Evolutionary conservation across 2,797 vertebrate species (phyloP), one percentile per base, ranked within the genome.

Genomic region (Premnoplex brunnescens): DNA sequence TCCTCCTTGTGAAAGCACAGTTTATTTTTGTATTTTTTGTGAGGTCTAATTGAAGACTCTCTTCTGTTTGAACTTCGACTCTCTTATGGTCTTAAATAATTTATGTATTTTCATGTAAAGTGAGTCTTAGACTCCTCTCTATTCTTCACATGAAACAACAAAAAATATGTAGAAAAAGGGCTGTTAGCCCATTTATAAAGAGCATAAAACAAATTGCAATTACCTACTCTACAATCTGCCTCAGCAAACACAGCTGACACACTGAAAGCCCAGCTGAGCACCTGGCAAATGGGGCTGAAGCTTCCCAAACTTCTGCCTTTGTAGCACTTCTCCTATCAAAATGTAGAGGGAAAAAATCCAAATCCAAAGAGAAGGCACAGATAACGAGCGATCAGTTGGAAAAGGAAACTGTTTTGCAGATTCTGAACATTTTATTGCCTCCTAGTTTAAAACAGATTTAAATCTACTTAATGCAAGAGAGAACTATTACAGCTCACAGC

Each of bases 1-100:
- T 39, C n/a, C 63, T 52, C 62, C 27, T 23, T 30, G 21, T 0
- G 0, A 44, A 82, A 89, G 56, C 4, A 58, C 2, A 12, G 1
- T 22, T 79, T 49, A 23, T 67, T 67, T 74, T 58, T 54, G 3
- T n/a, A 13, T 23, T 55, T 91, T 62, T 7, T 5, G 34, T 41
- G 23, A 79, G 14, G 21, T 28, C 32, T 72, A 36, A 32, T 46
- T 68, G 55, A 63, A 73, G n/a, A 68, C 7, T 26, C 30, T 41
- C 36, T 46, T 16, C 28, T 56, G 52, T 36, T 49, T 48, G 82
- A 90, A 51, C 79, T 88, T 41, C 6, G 18, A 84, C 55, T 80
- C 83, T 79, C 43, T 68, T 49, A 46, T 3, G 28, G 27, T 41
- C 58, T 56, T 36, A 39, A 86, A 48, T 82, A 72, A 82, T 48